Evolutionary conservation across 2,113 vertebrate species (phyloP).

Genomic region (Orientallactaga bullata): DNA sequence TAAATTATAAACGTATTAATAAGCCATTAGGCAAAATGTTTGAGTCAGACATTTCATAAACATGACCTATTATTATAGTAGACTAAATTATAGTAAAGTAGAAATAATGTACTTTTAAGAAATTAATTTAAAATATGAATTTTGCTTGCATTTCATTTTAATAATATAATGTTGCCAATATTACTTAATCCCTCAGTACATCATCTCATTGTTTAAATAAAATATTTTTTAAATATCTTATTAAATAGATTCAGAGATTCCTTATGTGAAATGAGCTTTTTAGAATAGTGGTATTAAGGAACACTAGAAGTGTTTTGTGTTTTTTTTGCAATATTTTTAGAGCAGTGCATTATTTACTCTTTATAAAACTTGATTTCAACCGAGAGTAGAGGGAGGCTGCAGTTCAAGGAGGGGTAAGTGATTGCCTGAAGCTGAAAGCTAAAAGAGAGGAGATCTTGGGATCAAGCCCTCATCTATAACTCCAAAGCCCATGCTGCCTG

Average conservation of each 20-base stretch:
- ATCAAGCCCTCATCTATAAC: too few species aligned
- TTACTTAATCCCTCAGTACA: not conserved
- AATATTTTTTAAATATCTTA: not conserved
- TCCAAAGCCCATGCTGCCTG: not conserved
- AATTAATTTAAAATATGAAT: slow-evolving; percentile 46
- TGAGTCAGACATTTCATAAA: not conserved
- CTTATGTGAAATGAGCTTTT: not conserved
- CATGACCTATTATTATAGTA: not conserved
- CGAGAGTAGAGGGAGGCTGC: not conserved
- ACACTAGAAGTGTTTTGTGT: not conserved
- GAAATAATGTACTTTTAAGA: not conserved
- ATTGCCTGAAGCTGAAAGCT: not conserved
- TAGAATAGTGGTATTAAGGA: not conserved
- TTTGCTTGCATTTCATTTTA: slow-evolving; percentile 46
- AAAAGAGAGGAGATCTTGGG: too few species aligned
- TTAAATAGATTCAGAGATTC: not conserved
- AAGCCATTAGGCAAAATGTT: slow-evolving; percentile 29
- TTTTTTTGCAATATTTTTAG: not conserved
- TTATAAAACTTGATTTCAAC: not conserved
- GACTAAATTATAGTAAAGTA: not conserved
- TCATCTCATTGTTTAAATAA: not conserved
- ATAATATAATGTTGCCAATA: not conserved
- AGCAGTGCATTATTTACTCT: not conserved
- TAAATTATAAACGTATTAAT: slow-evolving; percentile 1
- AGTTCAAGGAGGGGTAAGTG: not conserved